A percentile compares a stretch with the other conserved stretches of the same genome.
Evolutionary conservation across 2,888 invertebrate species (phyloP).

Genomic region (Nomada goodeniana): DNA sequence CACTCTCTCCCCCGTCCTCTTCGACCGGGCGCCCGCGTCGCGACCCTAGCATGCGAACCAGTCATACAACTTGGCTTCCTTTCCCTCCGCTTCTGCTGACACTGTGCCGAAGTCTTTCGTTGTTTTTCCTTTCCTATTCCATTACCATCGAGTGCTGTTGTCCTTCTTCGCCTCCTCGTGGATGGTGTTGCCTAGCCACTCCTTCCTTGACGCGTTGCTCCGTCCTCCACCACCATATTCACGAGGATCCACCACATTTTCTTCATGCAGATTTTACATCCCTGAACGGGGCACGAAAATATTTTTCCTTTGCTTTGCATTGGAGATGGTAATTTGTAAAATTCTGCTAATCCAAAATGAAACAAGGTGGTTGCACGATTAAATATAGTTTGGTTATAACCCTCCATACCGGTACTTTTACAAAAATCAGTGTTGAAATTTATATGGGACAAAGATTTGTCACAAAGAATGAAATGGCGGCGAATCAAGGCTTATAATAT

Average conservation of each 20-base stretch:
- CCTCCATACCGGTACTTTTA: not conserved
- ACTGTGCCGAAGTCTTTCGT: slow-evolving; percentile 18
- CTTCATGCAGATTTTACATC: not conserved
- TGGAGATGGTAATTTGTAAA: not conserved
- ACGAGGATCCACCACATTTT: not conserved
- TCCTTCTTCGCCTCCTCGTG: slow-evolving; percentile 25
- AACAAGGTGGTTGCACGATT: not conserved
- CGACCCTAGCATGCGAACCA: slow-evolving; percentile 26
- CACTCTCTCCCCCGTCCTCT: slow-evolving; percentile 10
- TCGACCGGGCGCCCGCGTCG: not conserved
- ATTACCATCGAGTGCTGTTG: slow-evolving; percentile 12
- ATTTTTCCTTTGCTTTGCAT: not conserved
- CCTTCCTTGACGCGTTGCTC: not conserved
- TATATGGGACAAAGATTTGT: not conserved
- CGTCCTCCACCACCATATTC: too few relatives aligned
- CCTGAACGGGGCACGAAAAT: not conserved
- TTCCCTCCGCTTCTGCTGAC: slow-evolving; percentile 45
- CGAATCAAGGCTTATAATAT: not conserved
- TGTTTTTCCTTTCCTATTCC: slow-evolving; percentile 41
- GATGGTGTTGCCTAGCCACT: not conserved
- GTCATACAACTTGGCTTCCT: slow-evolving; percentile 57
- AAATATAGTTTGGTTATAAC: too few relatives aligned
- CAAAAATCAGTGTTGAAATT: not conserved
- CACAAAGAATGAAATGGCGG: not conserved
- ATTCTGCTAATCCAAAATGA: not conserved